Conservation (phyloP, 1,140 invertebrate species). For the Oncopodura yosiiana region DNA sequence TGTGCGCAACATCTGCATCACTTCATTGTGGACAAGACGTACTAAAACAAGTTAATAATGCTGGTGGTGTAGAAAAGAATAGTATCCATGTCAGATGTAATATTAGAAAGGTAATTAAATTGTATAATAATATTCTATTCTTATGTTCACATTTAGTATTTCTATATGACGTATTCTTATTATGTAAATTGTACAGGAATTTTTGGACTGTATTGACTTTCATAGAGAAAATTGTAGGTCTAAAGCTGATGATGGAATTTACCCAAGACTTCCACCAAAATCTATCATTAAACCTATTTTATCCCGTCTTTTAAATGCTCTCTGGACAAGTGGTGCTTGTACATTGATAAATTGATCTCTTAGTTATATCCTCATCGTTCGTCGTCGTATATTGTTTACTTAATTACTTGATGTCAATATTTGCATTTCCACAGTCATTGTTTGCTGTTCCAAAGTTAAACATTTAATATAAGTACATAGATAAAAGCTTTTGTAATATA, state of each 20-base stretch:
- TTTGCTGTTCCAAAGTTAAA: no score
- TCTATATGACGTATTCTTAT: neutral
- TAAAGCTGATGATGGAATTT: slow-evolving; percentile 4
- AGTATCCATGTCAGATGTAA: slow-evolving; percentile 6
- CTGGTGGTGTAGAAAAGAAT: no score
- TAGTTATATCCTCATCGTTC: neutral
- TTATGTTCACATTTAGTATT: neutral
- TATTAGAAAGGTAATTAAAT: slow-evolving; percentile 6
- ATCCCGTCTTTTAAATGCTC: slow-evolving; percentile 14
- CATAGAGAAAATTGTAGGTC: slow-evolving; percentile 9
- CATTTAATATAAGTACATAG: no score
- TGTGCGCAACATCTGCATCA: slow-evolving; percentile 26
- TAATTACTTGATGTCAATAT: no score
- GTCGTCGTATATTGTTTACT: no score
- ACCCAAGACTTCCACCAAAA: slow-evolving; percentile 20
- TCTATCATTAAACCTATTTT: slow-evolving; percentile 5
- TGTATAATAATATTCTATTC: neutral
- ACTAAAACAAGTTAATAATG: neutral
- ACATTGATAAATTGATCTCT: neutral
- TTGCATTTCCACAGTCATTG: no score
- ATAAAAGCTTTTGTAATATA: no score
- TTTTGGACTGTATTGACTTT: slow-evolving; percentile 26
- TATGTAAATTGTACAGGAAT: slow-evolving; percentile 17
- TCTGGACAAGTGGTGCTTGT: slow-evolving; percentile 27
- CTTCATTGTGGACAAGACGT: slow-evolving; percentile 19